phyloP scores from a whole-genome alignment of 2,113 vertebrate species.

The Cynocephalus volans region DNA sequence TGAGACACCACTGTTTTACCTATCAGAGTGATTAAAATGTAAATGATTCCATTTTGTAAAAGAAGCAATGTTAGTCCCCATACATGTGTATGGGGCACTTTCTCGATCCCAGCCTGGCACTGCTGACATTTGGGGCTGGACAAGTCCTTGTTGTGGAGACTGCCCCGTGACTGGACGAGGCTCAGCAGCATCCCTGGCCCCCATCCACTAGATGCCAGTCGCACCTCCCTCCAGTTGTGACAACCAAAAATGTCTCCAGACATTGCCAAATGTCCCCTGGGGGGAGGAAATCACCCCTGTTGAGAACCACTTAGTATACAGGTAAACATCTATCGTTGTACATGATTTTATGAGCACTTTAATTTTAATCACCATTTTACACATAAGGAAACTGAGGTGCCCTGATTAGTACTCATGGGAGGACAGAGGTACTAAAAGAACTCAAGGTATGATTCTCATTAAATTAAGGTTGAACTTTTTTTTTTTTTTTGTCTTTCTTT shows the following conservation, averaged over 20 bases:
- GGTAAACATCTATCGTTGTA: neutral
- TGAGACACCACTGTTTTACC: neutral
- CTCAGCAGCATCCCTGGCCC: neutral
- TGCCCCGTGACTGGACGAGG: too few relatives aligned
- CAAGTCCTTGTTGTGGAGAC: neutral
- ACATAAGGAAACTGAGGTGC: neutral
- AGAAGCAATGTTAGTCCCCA: neutral
- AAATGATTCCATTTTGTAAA: neutral
- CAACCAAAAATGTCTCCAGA: neutral
- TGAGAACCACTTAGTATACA: neutral
- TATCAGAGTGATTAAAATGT: neutral
- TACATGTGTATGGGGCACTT: neutral
- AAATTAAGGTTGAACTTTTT: neutral
- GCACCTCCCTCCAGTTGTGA: neutral
- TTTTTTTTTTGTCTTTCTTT: too few relatives aligned
- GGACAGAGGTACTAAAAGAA: neutral
- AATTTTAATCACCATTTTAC: neutral
- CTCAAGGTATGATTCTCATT: neutral
- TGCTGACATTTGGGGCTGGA: neutral
- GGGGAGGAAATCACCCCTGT: too few relatives aligned
- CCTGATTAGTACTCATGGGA: too few relatives aligned
- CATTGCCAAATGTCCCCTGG: neutral
- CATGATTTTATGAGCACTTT: neutral
- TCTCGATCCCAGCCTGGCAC: neutral
- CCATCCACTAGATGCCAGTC: too few relatives aligned